Base-by-base conservation (phyloP, 2,113 vertebrate genomes). In the Corapipo altera region DNA sequence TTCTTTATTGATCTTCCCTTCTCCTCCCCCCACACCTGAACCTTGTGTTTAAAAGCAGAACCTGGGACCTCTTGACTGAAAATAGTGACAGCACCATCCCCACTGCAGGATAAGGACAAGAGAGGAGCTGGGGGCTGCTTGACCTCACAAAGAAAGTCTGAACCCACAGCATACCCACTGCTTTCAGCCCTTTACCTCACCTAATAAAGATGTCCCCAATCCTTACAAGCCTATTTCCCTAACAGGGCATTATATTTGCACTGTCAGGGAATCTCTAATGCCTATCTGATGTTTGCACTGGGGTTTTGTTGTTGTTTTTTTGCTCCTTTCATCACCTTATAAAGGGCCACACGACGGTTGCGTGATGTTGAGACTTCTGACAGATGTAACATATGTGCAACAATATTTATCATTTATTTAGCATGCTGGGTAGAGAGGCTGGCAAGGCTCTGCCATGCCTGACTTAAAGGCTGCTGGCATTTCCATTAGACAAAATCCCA, bases 361-460 rank as follows among this genome's bases (percentile, higher is more conserved):
- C 51, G 69, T 95, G 91, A 83, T 67, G 89, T 35, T 84, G 93
- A 76, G 93, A 59, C 54, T 88, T 95, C 49, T 97, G 92, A 85
- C 94, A 95, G 87, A 92, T 94, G 95, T 95, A 96, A 91, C 96
- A 96, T 93, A 79, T 95, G 96, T 95, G 91, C 87, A 51, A 67
- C 85, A 95, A 51, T 91, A 92, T 96, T 97, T 96, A 92, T 76
- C 88, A 89, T 96, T 92, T 72, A 94, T 95, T 93, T 85, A 82
- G 33, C 78, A 54, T 78, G 89, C 90, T 32, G 88, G 71, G 83
- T 15, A 78, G 39, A 74, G 64, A 24, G 74, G 91, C 96, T 88
- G 85, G 80, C 95, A 94, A 55, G 81, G 23, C 44, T 23, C 91
- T 95, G 93, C 96, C 95, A 58, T 92, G 92, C 95, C 95, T 95